Conservation (phyloP, 2,888 invertebrate species). For the Pterobdella sp. region DNA sequence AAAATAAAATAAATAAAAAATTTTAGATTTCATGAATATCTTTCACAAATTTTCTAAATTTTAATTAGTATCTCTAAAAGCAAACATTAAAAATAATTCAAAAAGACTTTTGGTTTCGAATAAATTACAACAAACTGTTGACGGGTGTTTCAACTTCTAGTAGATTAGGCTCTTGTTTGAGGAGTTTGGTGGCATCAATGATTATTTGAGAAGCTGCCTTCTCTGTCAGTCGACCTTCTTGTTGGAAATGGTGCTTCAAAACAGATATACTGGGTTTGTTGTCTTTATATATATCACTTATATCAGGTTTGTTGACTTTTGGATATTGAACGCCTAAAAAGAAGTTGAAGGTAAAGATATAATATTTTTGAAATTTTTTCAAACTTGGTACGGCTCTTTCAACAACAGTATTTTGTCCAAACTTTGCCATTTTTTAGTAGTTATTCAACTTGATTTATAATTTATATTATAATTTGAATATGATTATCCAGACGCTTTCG, state of each 20-base stretch:
- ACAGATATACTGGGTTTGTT: constrained; percentile 24
- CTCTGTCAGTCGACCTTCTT: constrained; percentile 28
- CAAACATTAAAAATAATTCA: too few relatives aligned
- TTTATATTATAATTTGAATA: too few relatives aligned
- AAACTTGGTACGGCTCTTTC: constrained; percentile 4
- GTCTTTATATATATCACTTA: constrained; percentile 27
- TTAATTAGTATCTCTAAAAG: too few relatives aligned
- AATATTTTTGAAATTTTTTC: neutral
- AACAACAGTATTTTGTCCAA: neutral
- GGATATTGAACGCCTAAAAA: constrained; percentile 28
- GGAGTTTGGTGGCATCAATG: constrained; percentile 16
- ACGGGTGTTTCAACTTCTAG: constrained; percentile 29
- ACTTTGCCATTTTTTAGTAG: neutral
- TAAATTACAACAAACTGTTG: constrained; percentile 11
- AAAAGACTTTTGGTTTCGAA: too few relatives aligned
- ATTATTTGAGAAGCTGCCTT: constrained; percentile 24
- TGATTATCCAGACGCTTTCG: neutral
- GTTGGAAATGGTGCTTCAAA: constrained; percentile 28
- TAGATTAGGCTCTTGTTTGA: constrained; percentile 22
- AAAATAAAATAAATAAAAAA: too few relatives aligned
- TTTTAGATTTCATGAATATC: neutral
- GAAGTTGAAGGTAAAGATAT: neutral
- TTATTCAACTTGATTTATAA: neutral
- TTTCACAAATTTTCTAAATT: too few relatives aligned
- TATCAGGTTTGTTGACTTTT: constrained; percentile 15